Conservation (phyloP, 2,888 invertebrate genomes). For the Siphlonurus alternatus region DNA sequence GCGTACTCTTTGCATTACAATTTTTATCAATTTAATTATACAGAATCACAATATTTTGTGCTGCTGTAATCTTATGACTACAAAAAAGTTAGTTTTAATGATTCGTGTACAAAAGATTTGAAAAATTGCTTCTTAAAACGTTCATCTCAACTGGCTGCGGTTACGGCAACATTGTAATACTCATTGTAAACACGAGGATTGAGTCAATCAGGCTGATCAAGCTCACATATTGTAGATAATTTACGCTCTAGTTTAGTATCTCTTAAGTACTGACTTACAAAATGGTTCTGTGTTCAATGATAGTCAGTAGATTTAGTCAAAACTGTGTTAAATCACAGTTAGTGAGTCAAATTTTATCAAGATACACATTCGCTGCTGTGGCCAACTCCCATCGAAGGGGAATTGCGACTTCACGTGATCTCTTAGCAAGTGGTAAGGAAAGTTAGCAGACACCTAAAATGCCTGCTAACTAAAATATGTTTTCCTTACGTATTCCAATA, state of each 20-base stretch:
- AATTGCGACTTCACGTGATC: not conserved
- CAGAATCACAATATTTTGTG: too few species aligned
- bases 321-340: not conserved
- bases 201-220: not conserved
- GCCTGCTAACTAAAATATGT: too few species aligned
- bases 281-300: not conserved
- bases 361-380: not conserved
- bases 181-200: conserved; percentile 2
- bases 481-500: too few species aligned
- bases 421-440: not conserved
- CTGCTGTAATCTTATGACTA: too few species aligned
- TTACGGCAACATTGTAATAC: not conserved
- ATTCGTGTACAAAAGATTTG: too few species aligned
- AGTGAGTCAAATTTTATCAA: not conserved
- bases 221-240: not conserved
- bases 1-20: too few species aligned
- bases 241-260: not conserved
- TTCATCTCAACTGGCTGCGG: too few species aligned
- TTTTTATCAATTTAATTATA: too few species aligned
- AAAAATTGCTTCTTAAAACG: too few species aligned
- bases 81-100: too few species aligned
- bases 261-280: not conserved
- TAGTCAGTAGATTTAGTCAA: not conserved
- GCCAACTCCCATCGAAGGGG: not conserved
- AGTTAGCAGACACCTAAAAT: too few species aligned